Conservation (phyloP, 2,888 invertebrate genomes). For the Orthonevra nobilis region DNA sequence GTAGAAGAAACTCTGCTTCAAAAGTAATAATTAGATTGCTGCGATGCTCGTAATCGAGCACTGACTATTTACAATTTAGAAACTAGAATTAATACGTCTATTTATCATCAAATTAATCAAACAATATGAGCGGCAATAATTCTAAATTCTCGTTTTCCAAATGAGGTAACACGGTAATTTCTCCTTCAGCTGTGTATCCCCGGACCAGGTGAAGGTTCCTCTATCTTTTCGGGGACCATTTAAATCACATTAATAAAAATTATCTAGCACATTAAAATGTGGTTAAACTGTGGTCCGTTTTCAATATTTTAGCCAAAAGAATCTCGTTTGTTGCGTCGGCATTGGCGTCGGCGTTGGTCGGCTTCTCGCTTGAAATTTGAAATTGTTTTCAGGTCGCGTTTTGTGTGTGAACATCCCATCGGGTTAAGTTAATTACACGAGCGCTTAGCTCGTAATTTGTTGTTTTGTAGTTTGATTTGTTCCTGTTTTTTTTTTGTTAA, state of each 20-base stretch:
- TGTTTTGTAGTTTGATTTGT: constrained; percentile 46
- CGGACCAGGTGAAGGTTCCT: not conserved
- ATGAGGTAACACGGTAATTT: constrained; percentile 69
- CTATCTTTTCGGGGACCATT: constrained; percentile 47
- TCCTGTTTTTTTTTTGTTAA: constrained; percentile 41
- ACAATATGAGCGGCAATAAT: constrained; percentile 68
- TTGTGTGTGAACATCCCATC: constrained; percentile 37
- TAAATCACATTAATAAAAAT: constrained; percentile 70
- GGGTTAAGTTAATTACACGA: constrained; percentile 63
- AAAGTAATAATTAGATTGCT: constrained; percentile 60
- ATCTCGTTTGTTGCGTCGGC: constrained; percentile 9
- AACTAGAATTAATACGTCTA: constrained; percentile 62
- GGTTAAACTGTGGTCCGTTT: constrained; percentile 59
- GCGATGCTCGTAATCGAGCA: constrained; percentile 43
- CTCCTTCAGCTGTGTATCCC: constrained; percentile 1
- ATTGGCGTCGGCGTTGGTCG: constrained; percentile 20
- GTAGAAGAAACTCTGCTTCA: no score
- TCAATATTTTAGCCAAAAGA: constrained; percentile 39
- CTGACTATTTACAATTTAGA: constrained; percentile 48
- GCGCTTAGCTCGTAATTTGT: constrained; percentile 54
- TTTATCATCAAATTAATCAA: constrained; percentile 71
- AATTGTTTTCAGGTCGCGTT: constrained; percentile 12
- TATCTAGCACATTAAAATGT: constrained; percentile 68
- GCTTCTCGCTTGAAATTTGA: constrained; percentile 11
- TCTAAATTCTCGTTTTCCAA: constrained; percentile 70